A percentile compares a stretch with the other conserved stretches of the same genome.
Conservation (phyloP, 2,888 invertebrate genomes). For the Laothoe populi region DNA sequence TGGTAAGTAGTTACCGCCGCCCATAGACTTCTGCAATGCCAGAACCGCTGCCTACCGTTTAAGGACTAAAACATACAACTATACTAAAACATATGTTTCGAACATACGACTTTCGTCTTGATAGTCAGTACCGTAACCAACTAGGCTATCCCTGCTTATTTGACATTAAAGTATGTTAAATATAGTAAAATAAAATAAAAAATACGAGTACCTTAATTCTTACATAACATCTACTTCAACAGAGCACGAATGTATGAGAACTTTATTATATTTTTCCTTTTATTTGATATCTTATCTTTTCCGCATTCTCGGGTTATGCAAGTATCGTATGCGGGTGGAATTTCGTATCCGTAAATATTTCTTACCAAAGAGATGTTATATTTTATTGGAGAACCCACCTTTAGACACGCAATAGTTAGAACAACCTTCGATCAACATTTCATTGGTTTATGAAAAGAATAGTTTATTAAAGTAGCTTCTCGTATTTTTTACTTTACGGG, state of each 20-base stretch:
- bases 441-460: background rate
- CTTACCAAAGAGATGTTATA: background rate
- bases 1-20: too few relatives aligned
- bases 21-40: too few relatives aligned
- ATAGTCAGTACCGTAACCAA: too few relatives aligned
- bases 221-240: background rate
- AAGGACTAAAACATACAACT: too few relatives aligned
- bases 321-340: background rate
- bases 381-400: background rate
- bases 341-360: background rate
- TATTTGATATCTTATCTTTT: background rate
- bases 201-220: background rate
- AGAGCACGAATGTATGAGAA: background rate
- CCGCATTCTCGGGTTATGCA: background rate
- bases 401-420: background rate
- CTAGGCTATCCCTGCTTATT: too few relatives aligned
- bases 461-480: background rate
- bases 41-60: too few relatives aligned
- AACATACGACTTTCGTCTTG: too few relatives aligned
- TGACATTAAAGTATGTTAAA: too few relatives aligned
- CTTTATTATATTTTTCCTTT: constrained; percentile 11
- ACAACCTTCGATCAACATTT: background rate
- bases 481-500: background rate
- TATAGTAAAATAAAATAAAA: background rate
- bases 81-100: too few relatives aligned